These are phyloP conservation scores for Lamproptera curius DNA, from an alignment of 2,888 invertebrate species.

Conservation along the genomic window DNA sequence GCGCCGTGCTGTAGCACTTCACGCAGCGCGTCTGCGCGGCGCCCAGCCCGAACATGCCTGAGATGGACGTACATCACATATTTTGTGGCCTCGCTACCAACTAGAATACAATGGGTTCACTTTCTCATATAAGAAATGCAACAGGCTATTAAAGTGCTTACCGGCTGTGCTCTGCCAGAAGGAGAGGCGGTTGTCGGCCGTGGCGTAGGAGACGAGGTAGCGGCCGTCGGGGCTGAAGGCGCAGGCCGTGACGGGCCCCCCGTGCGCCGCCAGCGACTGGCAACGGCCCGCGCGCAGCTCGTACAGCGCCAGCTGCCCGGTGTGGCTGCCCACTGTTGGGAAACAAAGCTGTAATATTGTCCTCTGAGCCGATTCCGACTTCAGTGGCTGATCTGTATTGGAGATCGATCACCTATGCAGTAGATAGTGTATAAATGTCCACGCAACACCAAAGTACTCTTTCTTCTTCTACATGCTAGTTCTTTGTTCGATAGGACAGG, in stretches of 20 bases:
- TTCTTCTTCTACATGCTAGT: too few relatives aligned
- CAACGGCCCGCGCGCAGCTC: constrained; percentile 97
- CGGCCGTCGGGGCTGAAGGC: constrained; percentile 99
- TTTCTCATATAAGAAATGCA: neutral
- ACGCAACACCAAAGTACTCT: too few relatives aligned
- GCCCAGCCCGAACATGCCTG: constrained; percentile 97
- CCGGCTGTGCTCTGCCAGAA: constrained; percentile 98
- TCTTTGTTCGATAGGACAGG: too few relatives aligned
- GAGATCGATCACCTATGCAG: too few relatives aligned
- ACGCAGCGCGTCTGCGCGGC: constrained; percentile 98
- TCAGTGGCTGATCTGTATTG: too few relatives aligned
- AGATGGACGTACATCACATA: too few relatives aligned
- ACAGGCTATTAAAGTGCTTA: constrained; percentile 39
- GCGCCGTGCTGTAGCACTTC: constrained; percentile 95
- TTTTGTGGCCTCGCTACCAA: too few relatives aligned
- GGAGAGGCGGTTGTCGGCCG: constrained; percentile 94
- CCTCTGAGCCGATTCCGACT: too few relatives aligned
- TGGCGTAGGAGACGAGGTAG: constrained; percentile 96
- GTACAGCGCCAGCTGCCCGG: constrained; percentile 95
- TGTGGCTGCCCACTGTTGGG: constrained; percentile 93
- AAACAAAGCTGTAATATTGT: too few relatives aligned
- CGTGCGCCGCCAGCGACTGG: constrained; percentile 95
- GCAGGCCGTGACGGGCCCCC: constrained; percentile 92
- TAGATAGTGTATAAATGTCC: too few relatives aligned
- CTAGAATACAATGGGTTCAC: too few relatives aligned